Conservation (phyloP, 2,797 vertebrate genomes). For the Adelosebastes latens region DNA sequence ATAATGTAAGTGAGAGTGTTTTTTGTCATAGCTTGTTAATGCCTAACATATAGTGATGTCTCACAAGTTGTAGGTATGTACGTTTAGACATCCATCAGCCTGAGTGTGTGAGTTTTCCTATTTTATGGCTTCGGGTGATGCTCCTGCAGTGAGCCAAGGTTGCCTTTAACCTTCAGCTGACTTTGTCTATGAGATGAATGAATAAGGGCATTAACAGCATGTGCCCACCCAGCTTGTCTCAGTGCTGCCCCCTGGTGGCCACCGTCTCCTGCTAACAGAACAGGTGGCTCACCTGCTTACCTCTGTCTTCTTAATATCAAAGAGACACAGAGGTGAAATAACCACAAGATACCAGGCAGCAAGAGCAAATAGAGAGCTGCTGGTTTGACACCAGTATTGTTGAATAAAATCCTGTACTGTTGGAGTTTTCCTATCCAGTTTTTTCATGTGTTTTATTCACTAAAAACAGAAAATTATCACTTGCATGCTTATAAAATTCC, state of each 20-base stretch:
- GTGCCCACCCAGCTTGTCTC: slow-evolving; percentile 14
- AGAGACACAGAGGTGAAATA: background rate
- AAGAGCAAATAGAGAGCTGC: background rate
- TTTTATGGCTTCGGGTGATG: background rate
- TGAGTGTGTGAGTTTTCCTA: background rate
- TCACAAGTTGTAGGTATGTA: background rate
- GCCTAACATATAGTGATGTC: background rate
- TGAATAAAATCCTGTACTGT: background rate
- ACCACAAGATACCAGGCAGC: background rate
- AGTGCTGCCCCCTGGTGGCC: slow-evolving; percentile 66
- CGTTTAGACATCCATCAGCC: background rate
- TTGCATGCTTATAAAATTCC: background rate
- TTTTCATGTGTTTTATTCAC: background rate
- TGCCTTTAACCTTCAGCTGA: slow-evolving; percentile 77
- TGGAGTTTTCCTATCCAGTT: background rate
- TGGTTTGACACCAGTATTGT: background rate
- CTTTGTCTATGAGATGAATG: slow-evolving; percentile 58
- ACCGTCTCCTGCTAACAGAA: slow-evolving; percentile 15
- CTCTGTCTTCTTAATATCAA: background rate
- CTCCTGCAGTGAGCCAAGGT: slow-evolving; percentile 18
- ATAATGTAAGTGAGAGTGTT: background rate
- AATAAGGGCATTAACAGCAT: background rate
- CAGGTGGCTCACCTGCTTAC: slow-evolving; percentile 28
- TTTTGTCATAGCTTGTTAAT: background rate
- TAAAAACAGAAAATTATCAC: background rate